A percentile compares a stretch with the other conserved stretches of the same genome.
These are phyloP conservation scores for Agriopis aurantiaria DNA, from an alignment of 2,888 invertebrate genomes.

Conservation along the genomic window DNA sequence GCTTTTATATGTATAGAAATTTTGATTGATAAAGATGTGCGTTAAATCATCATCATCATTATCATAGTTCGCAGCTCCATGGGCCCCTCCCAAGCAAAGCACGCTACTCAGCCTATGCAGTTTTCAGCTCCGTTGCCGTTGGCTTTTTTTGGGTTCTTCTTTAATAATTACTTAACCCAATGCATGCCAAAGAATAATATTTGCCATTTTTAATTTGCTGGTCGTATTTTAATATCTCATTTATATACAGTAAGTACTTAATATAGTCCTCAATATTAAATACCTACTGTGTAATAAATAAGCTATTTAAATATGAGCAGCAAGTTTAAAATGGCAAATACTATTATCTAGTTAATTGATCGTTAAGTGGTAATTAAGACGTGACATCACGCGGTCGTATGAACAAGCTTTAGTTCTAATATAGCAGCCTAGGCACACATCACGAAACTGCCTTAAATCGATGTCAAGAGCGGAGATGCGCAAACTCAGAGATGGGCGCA, in stretches of 20 bases:
- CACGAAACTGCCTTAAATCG: slow-evolving; percentile 28
- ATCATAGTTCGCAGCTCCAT: too few species aligned
- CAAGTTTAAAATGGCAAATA: background rate
- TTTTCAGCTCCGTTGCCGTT: too few species aligned
- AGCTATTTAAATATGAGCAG: background rate
- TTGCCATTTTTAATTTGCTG: background rate
- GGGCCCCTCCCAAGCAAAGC: too few species aligned
- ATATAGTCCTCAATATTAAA: background rate
- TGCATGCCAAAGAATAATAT: background rate
- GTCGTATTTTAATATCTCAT: background rate
- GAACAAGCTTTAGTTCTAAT: slow-evolving; percentile 13
- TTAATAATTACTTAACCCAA: too few species aligned
- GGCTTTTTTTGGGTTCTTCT: too few species aligned
- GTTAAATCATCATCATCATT: too few species aligned
- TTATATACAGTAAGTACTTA: background rate
- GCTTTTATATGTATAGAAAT: too few species aligned
- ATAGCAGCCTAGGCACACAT: slow-evolving; percentile 15
- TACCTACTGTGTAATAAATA: background rate
- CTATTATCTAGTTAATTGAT: background rate
- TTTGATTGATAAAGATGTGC: too few species aligned
- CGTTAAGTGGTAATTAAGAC: background rate
- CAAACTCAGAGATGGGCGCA: slow-evolving; percentile 25
- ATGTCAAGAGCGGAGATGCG: slow-evolving; percentile 35
- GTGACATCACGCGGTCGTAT: background rate
- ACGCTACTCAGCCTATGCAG: too few species aligned